Evolutionary conservation across 2,113 vertebrate genomes (phyloP), one percentile per base, ranked within the genome.

Genomic region (Dromas ardeola): DNA sequence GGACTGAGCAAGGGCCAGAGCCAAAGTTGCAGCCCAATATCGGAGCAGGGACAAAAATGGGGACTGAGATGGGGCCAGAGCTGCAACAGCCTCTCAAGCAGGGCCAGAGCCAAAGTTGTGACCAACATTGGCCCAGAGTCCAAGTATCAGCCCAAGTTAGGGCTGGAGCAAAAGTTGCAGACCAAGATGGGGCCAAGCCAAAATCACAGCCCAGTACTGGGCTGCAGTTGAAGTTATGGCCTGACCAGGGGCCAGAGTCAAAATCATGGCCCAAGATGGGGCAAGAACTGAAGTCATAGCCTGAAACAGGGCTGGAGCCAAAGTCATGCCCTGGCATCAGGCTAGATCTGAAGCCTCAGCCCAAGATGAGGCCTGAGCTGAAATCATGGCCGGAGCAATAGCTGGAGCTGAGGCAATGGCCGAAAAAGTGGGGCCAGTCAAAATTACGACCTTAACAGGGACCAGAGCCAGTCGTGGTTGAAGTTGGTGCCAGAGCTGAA

Each of bases 381-480:
- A 59, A 81, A 69, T 58, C 40, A 50, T 45, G 43, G 45, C 65
- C 50, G 70, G 32, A 93, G 30, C 61, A 82, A 52, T 3, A 23
- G 11, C 36, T 76, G 25, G 72, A 83, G 25, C 13, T 6, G 1
- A 83, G 45, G 47, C 30, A 34, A 26, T 4, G 11, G n/a, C 15
- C 15, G 6, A 67, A 93, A 93, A 65, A 61, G 49, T 25, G 16
- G 15, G 29, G 38, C 29, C 62, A 47, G 19, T 55, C 47, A 69
- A 61, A 83, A 62, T 55, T 42, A 40, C 0, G 1, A 22, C 53
- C 20, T 34, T 25, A 73, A 27, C 14, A 69, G 56, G 6, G 63
- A 65, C 13, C 63, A 76, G 20, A 58, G 30, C 15, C 36, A 61
- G 29, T 30, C 7, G 2, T 1, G 5, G 38, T 0, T 43, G 56